Evolutionary conservation across 2,113 vertebrate species (phyloP).

Genomic region (Acrocephalus kingi): DNA sequence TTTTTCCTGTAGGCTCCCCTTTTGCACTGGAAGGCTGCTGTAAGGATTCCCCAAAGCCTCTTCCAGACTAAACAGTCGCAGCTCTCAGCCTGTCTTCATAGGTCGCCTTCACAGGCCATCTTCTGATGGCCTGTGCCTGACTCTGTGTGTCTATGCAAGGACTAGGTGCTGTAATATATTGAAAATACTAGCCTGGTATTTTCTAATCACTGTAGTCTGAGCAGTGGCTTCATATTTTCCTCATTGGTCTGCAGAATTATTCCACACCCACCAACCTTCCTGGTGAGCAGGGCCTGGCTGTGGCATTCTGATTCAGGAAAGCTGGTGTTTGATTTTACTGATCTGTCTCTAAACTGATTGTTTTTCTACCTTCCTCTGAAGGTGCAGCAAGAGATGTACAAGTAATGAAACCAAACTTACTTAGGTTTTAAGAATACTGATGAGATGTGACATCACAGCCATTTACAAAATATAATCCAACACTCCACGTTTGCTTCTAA

Average conservation of each 20-base stretch:
- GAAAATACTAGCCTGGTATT: not conserved
- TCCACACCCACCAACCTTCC: not conserved
- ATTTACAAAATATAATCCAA: not conserved
- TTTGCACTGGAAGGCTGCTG: not conserved
- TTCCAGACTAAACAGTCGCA: not conserved
- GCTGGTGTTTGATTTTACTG: conserved; percentile 37
- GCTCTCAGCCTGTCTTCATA: not conserved
- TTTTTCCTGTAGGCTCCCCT: not conserved
- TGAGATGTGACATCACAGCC: not conserved
- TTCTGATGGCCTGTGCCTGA: not conserved
- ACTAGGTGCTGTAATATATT: not conserved
- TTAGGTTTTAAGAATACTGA: not conserved
- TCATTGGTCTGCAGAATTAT: not conserved
- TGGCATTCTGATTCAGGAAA: not conserved
- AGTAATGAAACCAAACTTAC: not conserved
- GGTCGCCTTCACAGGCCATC: not conserved
- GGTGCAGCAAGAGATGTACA: not conserved
- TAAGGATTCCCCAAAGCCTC: not conserved
- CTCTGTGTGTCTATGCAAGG: not conserved
- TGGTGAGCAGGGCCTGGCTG: not conserved
- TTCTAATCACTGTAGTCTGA: not conserved
- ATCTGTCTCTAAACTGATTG: conserved; percentile 28
- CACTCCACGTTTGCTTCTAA: not conserved
- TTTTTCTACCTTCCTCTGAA: not conserved
- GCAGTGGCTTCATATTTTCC: not conserved